Evolutionary conservation across 2,113 vertebrate species (phyloP).

Genomic region (Pollachius pollachius): DNA sequence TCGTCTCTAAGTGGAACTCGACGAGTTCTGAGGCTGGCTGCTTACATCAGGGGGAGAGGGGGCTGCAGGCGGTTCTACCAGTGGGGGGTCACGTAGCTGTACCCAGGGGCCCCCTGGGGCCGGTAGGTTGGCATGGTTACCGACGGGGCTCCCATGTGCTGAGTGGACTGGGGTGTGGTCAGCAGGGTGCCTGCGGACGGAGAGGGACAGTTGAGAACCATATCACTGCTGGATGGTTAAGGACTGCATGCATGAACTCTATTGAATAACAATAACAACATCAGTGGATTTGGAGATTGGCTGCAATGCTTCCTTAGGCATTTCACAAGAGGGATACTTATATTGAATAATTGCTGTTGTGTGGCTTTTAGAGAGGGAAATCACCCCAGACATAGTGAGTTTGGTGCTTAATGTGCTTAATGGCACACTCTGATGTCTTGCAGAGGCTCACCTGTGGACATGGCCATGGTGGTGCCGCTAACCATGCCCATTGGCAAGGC

Average conservation of each 20-base stretch:
- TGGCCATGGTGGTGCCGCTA: conserved; percentile 88
- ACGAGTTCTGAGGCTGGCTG: not conserved
- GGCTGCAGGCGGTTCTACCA: conserved; percentile 75
- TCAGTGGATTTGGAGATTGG: no score
- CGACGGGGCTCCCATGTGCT: conserved; percentile 80
- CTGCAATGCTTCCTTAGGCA: no score
- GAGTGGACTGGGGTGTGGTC: conserved; percentile 87
- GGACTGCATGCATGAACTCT: no score
- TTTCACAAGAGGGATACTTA: no score
- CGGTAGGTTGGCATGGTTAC: conserved; percentile 89
- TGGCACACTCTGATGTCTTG: not conserved
- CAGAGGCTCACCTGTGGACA: conserved; percentile 80
- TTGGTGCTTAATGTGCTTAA: no score
- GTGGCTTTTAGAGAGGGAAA: no score
- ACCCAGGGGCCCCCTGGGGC: conserved; percentile 87
- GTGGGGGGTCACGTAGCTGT: conserved; percentile 91
- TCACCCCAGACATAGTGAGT: no score
- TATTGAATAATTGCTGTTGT: no score
- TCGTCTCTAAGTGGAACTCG: no score
- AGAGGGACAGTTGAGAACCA: not conserved
- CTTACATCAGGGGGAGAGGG: not conserved
- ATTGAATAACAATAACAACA: no score
- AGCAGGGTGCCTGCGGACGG: conserved; percentile 80
- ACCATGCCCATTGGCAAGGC: conserved; percentile 89
- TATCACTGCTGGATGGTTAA: no score